Conservation (phyloP, 2,113 vertebrate genomes). For the Gnathonemus echidnorhynchus region DNA sequence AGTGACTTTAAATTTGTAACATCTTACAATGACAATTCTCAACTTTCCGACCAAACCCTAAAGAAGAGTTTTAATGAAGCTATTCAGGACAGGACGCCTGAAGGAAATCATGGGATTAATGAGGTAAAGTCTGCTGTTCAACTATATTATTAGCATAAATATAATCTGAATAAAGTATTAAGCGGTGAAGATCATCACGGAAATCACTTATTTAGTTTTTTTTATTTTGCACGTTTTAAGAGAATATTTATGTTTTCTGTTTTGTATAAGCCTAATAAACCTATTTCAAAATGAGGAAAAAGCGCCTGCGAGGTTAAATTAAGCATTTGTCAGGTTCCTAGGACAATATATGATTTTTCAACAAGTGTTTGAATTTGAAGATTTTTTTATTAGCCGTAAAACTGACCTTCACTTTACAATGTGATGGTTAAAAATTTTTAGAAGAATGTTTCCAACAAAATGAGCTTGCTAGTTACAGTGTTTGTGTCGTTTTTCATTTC, state of each 20-base stretch:
- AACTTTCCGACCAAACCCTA: conserved; percentile 38
- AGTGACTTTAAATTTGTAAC: conserved; percentile 49
- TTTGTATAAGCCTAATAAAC: background rate
- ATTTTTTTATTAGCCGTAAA: background rate
- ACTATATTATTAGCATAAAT: background rate
- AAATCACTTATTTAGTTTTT: background rate
- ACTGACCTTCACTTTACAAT: background rate
- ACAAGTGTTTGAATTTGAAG: too few relatives aligned
- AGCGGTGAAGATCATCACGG: background rate
- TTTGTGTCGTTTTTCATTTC: background rate
- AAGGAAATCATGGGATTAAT: background rate
- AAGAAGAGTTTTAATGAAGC: conserved; percentile 29
- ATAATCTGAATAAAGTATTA: background rate
- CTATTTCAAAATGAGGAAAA: background rate
- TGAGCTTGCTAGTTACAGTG: background rate
- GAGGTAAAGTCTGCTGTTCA: background rate
- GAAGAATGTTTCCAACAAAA: background rate
- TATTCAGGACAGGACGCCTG: conserved; percentile 14
- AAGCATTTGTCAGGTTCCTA: background rate
- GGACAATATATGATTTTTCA: too few relatives aligned
- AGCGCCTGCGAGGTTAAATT: background rate
- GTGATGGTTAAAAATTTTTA: background rate
- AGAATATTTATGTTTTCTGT: background rate
- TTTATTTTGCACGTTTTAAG: background rate
- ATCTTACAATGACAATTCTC: conserved; percentile 47